Conservation (phyloP, 2,888 invertebrate species). For the Ichneumoninae sp. region DNA sequence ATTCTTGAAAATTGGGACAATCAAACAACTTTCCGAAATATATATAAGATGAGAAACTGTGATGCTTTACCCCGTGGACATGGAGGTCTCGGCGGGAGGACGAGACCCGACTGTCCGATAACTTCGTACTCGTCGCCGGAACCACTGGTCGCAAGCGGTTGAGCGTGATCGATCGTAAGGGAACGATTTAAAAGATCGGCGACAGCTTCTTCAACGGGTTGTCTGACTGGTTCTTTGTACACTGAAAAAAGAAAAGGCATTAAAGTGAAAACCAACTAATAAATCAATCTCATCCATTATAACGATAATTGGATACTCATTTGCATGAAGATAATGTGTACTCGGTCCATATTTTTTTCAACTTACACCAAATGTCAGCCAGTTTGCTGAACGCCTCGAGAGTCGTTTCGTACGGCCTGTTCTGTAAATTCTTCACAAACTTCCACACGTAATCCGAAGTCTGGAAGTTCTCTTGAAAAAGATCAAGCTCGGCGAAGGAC, state of each 20-base stretch:
- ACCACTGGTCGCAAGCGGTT: constrained; percentile 76
- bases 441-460: constrained; percentile 89
- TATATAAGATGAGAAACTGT: background rate
- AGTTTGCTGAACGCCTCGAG: constrained; percentile 95
- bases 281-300: background rate
- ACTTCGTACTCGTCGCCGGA: constrained; percentile 91
- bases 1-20: background rate
- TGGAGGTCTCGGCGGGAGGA: constrained; percentile 89
- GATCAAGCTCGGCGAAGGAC: constrained; percentile 94
- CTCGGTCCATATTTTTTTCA: background rate
- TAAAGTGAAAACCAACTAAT: no score
- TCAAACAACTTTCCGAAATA: background rate
- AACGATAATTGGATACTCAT: constrained; percentile 12
- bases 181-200: constrained; percentile 87
- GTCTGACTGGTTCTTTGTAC: constrained; percentile 87
- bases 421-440: constrained; percentile 86
- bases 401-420: constrained; percentile 93
- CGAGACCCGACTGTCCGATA: constrained; percentile 86
- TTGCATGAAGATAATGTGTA: background rate
- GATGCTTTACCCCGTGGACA: constrained; percentile 78
- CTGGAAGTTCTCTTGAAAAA: constrained; percentile 88
- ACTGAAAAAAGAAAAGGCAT: constrained; percentile 82
- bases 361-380: constrained; percentile 88
- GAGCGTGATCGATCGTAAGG: constrained; percentile 75
- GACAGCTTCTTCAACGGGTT: constrained; percentile 88